Base-by-base conservation (phyloP, 2,888 invertebrate species). In the Ethmia dodecea region DNA sequence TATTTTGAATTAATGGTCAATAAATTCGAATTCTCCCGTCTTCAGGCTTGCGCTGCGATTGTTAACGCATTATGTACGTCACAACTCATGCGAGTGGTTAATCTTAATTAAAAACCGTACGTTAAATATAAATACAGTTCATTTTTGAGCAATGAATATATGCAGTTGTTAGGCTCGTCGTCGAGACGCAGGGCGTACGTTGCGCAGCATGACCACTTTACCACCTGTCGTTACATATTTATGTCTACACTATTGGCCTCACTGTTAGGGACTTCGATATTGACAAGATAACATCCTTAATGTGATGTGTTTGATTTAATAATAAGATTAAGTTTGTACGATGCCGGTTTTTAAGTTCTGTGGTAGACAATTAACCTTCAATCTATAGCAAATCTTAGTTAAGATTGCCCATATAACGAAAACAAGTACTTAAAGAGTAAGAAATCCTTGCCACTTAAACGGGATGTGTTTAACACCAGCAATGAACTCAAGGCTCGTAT, bases 301-400 rank as follows among this genome's bases (percentile, higher is more conserved):
- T 87, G 86, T 87, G 86, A 87, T 87, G 86, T 81, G 86, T 86
- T 86, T 86, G 86, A 87, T 87, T 87, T 86, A 87, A 87, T 87
- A 87, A 84, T 77, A 81, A 84, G 86, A 86, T 86, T 84, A 75
- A 73, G 69, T 72, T 77, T 70, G 73, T 78, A 60, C 64, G 59
- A 64, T 59, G 64, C 64, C 62, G 52, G 64, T 65, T 76, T 72
- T 66, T 22, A 56, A 50, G 60, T 63, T 64, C 55, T 61, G 61
- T 53, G 60, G 61, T 60, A 60, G 60, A 69, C 71, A 72, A 77
- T 79, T 70, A 68, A 65, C 63, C 63, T 56, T 61, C 50, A 55
- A 51, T 47, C 43, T 38, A 40, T 43, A 22, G 8, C 8, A 22
- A 22, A 22, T n/a, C 8, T 22, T 22, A 22, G 22, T 22, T 22